Base-by-base conservation (phyloP, 2,113 vertebrate genomes). In the Anoura caudifer region DNA sequence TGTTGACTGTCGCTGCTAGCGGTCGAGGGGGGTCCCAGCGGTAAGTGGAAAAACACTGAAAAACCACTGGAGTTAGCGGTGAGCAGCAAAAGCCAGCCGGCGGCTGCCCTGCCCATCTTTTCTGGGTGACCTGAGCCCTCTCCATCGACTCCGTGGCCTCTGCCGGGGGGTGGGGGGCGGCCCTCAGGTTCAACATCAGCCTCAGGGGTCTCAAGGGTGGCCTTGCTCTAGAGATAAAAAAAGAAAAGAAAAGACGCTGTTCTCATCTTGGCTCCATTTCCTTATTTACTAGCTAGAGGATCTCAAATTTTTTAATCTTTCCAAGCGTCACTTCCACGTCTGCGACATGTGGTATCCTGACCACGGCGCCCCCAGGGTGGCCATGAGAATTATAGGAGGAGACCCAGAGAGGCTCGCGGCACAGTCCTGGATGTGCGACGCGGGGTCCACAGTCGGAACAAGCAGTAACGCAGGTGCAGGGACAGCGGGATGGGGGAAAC, bases 391-490 rank as follows among this genome's bases (percentile, higher is more conserved):
- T 33, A 1, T 14, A 16, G 33, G 61, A 31, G 28, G 61, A 28
- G 61, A 15, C 28, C 59, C 59, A 28, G 24, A 28, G 26, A 61
- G 28, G 61, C 28, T 63, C 28, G 13, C 1, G 28, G 31, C 26
- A 77, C 4, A 56, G 19, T 15, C 6, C 65, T 38, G n/a, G 1
- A 56, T 2, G 10, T 2, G 10, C 11, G 2, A 59, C 4, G 36
- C 31, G 36, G 28, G 50, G 31, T 16, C 56, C 70, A 73, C 2
- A 54, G 31, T 50, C 83, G 6, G 61, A 81, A 36, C 38, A 73
- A 72, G 28, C 5, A 0, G 4, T 26, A 4, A 12, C 12, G 59
- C 16, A 8, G 41, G 17, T 33, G 50, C 38, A 43, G 20, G 16
- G 67, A 82, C 31, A 77, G 75, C 0, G 87, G 16, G 70, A 87